These are phyloP conservation scores for Cebus imitator DNA, from an alignment of 2,113 vertebrate species.

Conservation along the genomic window DNA sequence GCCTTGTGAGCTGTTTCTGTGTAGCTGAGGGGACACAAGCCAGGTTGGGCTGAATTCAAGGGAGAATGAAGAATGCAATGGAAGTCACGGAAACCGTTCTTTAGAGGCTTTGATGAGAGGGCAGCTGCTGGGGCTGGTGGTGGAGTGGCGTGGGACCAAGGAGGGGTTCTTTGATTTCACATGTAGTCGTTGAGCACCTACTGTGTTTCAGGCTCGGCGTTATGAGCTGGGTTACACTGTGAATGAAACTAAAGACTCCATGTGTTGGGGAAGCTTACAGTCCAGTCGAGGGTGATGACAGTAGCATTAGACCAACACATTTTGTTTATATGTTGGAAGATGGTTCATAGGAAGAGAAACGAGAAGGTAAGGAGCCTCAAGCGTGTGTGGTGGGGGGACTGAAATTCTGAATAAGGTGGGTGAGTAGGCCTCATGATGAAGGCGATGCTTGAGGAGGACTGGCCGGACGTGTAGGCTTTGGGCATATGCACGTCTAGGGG, in stretches of 20 bases:
- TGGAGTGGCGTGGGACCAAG: not conserved
- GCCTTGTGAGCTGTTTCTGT: not conserved
- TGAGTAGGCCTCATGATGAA: not conserved
- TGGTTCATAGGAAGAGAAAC: not conserved
- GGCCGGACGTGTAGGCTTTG: not conserved
- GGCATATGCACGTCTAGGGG: fast-evolving
- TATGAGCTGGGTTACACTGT: not conserved
- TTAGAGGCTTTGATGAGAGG: not conserved
- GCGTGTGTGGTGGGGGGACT: fast-evolving
- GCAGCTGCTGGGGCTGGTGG: not conserved
- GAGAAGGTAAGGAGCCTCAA: not conserved
- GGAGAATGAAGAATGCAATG: not conserved
- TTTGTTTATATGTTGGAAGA: not conserved
- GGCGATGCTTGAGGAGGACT: not conserved
- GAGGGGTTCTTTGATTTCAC: not conserved
- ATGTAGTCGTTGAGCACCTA: not conserved
- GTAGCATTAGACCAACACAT: not conserved
- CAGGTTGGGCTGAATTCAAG: not conserved
- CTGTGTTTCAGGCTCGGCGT: not conserved
- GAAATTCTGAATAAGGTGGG: not conserved
- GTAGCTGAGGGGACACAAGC: not conserved
- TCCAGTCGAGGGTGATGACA: not conserved
- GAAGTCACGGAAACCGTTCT: not conserved
- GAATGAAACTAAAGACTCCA: not conserved
- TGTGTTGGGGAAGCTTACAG: not conserved